Base-by-base conservation (phyloP, 2,797 vertebrate genomes). In the Myotis vivesi region DNA sequence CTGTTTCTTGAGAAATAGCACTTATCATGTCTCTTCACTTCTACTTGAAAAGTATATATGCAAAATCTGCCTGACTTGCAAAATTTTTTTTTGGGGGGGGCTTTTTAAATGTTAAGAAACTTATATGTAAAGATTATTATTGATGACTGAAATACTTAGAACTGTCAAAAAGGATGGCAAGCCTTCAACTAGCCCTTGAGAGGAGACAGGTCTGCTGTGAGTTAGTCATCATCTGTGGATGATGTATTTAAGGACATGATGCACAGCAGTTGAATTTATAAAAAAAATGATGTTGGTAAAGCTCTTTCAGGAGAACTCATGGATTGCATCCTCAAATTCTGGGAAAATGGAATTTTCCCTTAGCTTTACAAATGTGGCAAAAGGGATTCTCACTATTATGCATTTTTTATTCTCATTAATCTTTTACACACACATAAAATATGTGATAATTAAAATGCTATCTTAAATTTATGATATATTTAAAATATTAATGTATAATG, bases 191-290 rank as follows among this genome's bases (percentile, higher is more conserved):
- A 93, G 83, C 33, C 46, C 83, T 95, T 2, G 4, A 91, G 92
- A 95, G 69, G 79, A 94, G 76, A 94, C 62, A 68, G 93, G 92
- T 94, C 83, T 90, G 73, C 57, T 84, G 20, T 38, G 90, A 84
- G 75, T 96, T 96, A 96, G 88, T 97, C 93, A 95, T 96, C 94
- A 72, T 94, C 86, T 68, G 71, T 87, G 87, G 86, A 95, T 97
- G 91, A 97, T 96, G n/a, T 91, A 91, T 96, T 94, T 97, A 94
- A 97, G 94, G 93, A 96, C 86, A 95, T 86, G 87, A 94, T 91
- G 86, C 92, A 92, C 64, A 95, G 96, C 87, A 89, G 92, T 94
- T 66, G 93, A 94, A 94, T 96, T 96, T 96, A 92, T 91, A 44
- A 23, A 69, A 95, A 97, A 86, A 95, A 90, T 85, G n/a, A 81